Evolutionary conservation across 2,888 invertebrate genomes (phyloP), one percentile per base, ranked within the genome.

Genomic region (Drosophila pseudotalamancana): DNA sequence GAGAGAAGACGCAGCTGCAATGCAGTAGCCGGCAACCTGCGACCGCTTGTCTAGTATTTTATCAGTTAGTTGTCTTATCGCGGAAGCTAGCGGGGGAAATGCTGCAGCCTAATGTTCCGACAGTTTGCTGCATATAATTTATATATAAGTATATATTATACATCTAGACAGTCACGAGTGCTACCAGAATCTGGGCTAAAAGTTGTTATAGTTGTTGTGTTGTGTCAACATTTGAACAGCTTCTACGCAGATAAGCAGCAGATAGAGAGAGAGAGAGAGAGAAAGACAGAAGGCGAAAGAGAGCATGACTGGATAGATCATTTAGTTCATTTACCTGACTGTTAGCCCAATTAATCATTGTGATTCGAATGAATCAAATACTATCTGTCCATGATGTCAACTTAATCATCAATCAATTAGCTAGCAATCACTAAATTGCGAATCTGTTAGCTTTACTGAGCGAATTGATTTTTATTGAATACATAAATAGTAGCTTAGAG

Each of bases 111-210:
- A 69, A 37, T 61, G 42, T 31, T 39, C 42, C 25, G 56, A 65
- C 55, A 37, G 54, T 42, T 54, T 53, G 42, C 74, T 80, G 74
- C 74, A 80, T 81, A 78, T 70, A 14, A 61, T 64, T 75, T 67
- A 63, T 72, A 54, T 61, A 21, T 27, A 19, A 14, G 14, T 6
- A 3, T 21, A 31, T 21, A 3, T 16, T 29, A 21, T 32, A 16
- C 9, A 34, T 6, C 11, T 32, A 23, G 21, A 16, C 31, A 51
- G 34, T 53, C 43, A 51, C 65, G 42, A 63, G 51, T 43, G 48
- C 19, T 16, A 12, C 16, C 1, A 48, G 23, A 61, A 32, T 32
- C 54, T 64, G 32, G 14, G 16, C 64, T 37, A 37, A 54, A 29
- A 45, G 6, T 27, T 11, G 6, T 23, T 32, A 6, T 29, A 31